Evolutionary conservation across 2,113 vertebrate genomes (phyloP), one percentile per base, ranked within the genome.

Genomic region (Athene cunicularia): DNA sequence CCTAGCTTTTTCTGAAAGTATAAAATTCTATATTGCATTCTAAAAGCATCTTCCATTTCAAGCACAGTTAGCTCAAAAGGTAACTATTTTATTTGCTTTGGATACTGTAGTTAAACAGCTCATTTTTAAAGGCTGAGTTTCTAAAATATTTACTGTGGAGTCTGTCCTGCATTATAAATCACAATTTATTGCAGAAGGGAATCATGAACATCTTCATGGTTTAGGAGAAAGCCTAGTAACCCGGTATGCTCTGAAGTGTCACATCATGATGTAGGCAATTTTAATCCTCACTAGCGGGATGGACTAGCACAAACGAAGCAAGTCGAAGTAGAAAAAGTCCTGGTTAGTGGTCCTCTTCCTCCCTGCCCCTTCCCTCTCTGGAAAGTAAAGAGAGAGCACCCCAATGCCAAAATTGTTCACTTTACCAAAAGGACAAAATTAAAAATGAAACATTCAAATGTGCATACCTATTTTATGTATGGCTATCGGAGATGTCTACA

Each of bases 51-150:
- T 85, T 74, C 70, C 72, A 23, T 47, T 95, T 83, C 59, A 85
- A 91, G 70, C 26, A 74, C 23, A 64, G 47, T 71, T 87, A 93
- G 62, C 74, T 95, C 60, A 85, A 90, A 95, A 94, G 47, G 66
- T 33, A 88, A 82, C 23, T 79, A 85, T 81, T 94, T 81, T 50
- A 82, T 92, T 92, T 95, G 90, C 58, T 95, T 88, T 82, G 81
- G 85, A 86, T 75, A 90, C 60, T 72, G 52, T 39, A 82, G 27
- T 56, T 72, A 68, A 85, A 60, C 41, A 90, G 23, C 9, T 86
- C 5, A 32, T 60, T 92, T 90, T 93, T 56, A 88, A 88, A 95
- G 76, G 50, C 28, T 24, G 24, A 73, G 58, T 70, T 80, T 91
- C 50, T 91, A 64, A 76, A 90, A 56, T 86, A 62, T 35, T 86